Evolutionary conservation across 2,113 vertebrate species (phyloP), one percentile per base, ranked within the genome.

Genomic region (Micromys minutus): DNA sequence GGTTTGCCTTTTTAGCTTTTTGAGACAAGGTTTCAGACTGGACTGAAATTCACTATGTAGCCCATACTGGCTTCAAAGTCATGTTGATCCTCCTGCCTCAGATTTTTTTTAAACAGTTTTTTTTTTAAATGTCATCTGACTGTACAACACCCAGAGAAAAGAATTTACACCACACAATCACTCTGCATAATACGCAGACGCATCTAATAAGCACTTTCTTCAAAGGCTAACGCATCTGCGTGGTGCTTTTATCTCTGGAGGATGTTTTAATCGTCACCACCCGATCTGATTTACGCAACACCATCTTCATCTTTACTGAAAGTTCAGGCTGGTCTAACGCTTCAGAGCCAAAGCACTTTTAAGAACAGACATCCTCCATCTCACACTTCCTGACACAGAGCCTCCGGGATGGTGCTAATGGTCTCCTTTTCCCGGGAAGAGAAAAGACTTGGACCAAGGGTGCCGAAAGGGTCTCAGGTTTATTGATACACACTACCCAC

Each of bases 191-290:
- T 71, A 95, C 74, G 65, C 76, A 92, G 96, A 85, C 5, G 0
- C 87, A 94, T 75, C 96, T 90, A 74, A 95, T 86, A 81, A 71
- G 87, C 91, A 87, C 92, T 79, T 97, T 92, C 71, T 94, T 86
- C 87, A 86, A 80, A 94, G 69, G 88, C 74, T 95, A 93, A 92
- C 75, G 87, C 47, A 88, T 87, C 74, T 90, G 80, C 57, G 61
- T 10, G 57, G 61, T 55, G 11, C 65, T 88, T 94, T 80, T 63
- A 88, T 63, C 72, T 75, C 86, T 61, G 12, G 21, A 65, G 91
- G 96, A 76, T 16, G 59, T 21, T 90, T 87, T 85, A 39, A 74
- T 26, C 57, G 34, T 94, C 57, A 42, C n/a, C 52, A 45, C 71
- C 72, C 50, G 1, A 74, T 79, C 34, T 0, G 11, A 81, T 55